Evolutionary conservation across 2,797 vertebrate genomes (phyloP).

Genomic region (Sebastes kiyomatsui): DNA sequence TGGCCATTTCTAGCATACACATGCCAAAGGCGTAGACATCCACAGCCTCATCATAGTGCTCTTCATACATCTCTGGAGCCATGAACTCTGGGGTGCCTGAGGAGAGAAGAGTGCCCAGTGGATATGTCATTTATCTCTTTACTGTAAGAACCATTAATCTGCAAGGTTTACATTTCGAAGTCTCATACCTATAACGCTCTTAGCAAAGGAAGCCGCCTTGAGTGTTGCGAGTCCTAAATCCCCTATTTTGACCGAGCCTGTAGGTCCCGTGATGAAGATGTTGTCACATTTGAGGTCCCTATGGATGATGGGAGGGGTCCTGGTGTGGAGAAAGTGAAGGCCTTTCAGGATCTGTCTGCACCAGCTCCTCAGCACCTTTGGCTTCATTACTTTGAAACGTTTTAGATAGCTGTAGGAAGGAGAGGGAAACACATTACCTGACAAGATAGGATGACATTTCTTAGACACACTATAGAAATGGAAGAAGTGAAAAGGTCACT

Average conservation of each 20-base stretch:
- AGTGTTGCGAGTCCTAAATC: conserved; percentile 97
- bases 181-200: conserved; percentile 96
- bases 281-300: conserved; percentile 99
- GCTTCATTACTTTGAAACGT: conserved; percentile 99
- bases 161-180: neutral
- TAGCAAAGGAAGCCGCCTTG: conserved; percentile 97
- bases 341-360: conserved; percentile 98
- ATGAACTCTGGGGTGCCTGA: conserved; percentile 98
- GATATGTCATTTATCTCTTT: neutral
- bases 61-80: conserved; percentile 99
- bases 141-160: neutral
- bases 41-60: conserved; percentile 97
- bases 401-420: conserved; percentile 90
- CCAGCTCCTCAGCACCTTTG: conserved; percentile 97
- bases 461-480: neutral
- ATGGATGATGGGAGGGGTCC: conserved; percentile 97
- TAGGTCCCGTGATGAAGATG: conserved; percentile 98
- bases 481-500: neutral
- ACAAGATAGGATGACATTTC: neutral
- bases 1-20: conserved; percentile 99
- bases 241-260: conserved; percentile 97
- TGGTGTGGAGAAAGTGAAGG: conserved; percentile 95
- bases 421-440: neutral
- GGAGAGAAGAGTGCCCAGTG: neutral
- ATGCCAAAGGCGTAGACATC: conserved; percentile 98